Evolutionary conservation across 2,888 invertebrate species (phyloP).

Genomic region (Amphipyra berbera): DNA sequence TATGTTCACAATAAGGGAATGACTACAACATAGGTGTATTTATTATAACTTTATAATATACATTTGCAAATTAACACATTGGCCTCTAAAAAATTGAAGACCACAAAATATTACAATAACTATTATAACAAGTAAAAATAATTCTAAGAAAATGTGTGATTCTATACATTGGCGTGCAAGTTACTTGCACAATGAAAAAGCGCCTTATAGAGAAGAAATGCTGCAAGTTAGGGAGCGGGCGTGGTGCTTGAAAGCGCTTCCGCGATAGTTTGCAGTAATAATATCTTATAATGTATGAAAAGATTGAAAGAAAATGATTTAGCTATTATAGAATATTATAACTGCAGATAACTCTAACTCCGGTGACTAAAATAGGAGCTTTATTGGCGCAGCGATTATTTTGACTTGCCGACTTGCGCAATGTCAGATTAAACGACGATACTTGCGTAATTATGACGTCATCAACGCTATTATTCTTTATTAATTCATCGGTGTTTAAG

Average conservation of each 20-base stretch:
- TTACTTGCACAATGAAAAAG: conserved; percentile 55
- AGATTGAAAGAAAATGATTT: background rate
- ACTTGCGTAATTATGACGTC: no score
- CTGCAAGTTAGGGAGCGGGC: conserved; percentile 15
- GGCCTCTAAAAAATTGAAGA: conserved; percentile 29
- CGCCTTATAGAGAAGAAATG: conserved; percentile 40
- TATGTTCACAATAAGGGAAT: conserved; percentile 33
- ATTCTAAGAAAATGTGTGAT: conserved; percentile 45
- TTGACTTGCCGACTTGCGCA: no score
- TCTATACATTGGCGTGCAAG: conserved; percentile 40
- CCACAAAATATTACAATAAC: conserved; percentile 29
- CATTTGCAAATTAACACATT: conserved; percentile 47
- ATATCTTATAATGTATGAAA: background rate
- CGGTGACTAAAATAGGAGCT: background rate
- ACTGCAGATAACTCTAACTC: background rate
- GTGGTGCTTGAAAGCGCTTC: conserved; percentile 14
- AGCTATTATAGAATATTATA: conserved; percentile 7
- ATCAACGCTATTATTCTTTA: no score
- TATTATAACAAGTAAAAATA: conserved; percentile 42
- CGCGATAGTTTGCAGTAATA: background rate
- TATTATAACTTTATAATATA: conserved; percentile 52
- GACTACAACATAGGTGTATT: conserved; percentile 45
- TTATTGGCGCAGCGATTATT: background rate
- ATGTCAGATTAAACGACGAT: no score
- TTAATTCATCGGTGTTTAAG: background rate